A percentile compares a stretch with the other conserved stretches of the same genome.
Conservation (phyloP, 1,140 invertebrate genomes). For the Bombus impatiens region DNA sequence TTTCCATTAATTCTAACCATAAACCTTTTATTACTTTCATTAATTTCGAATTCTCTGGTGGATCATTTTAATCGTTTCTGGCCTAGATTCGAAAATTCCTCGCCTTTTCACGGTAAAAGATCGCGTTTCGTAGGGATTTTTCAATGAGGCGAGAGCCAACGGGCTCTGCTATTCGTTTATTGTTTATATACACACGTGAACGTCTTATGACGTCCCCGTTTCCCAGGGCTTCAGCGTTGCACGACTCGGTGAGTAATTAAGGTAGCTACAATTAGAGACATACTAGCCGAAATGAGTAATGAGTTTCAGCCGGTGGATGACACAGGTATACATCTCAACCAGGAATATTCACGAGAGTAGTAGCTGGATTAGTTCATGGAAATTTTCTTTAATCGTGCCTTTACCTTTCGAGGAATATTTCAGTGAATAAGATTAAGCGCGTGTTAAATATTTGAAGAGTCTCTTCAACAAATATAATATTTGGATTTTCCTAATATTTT, state of each 20-base stretch:
- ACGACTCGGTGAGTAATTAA: constrained; percentile 49
- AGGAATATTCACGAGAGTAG: not conserved
- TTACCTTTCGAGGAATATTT: not conserved
- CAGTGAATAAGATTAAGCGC: not conserved
- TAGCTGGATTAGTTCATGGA: not conserved
- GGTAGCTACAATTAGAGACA: constrained; percentile 53
- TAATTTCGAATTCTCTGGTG: not conserved
- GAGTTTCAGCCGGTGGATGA: constrained; percentile 48
- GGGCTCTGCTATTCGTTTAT: constrained; percentile 28
- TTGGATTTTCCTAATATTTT: not conserved
- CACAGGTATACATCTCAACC: constrained; percentile 32
- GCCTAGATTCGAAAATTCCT: not conserved
- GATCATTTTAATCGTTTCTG: not conserved
- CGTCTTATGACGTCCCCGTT: constrained; percentile 42
- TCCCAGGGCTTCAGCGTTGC: constrained; percentile 9
- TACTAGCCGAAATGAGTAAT: constrained; percentile 49
- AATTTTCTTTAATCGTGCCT: not conserved
- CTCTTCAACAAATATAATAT: not conserved
- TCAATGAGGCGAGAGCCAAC: constrained; percentile 6
- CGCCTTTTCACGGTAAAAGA: not conserved
- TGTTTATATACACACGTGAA: constrained; percentile 35
- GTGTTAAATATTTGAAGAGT: not conserved
- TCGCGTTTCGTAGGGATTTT: constrained; percentile 2
- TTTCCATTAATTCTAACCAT: not conserved
- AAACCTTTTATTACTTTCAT: not conserved